Evolutionary conservation across 2,888 invertebrate species (phyloP).

Genomic region (Sinodicranocentrus sp.): DNA sequence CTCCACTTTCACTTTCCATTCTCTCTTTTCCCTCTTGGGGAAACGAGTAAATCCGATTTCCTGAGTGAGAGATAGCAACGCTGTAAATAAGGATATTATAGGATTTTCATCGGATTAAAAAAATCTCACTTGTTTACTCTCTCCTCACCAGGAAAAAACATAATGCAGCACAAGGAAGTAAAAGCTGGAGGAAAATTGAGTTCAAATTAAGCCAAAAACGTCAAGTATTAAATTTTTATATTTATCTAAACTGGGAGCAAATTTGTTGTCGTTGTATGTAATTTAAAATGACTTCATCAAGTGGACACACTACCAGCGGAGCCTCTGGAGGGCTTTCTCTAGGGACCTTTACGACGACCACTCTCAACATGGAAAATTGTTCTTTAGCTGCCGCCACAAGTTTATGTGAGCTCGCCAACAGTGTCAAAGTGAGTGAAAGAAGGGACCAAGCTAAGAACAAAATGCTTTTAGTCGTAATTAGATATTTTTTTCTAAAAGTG

Average conservation of each 20-base stretch:
- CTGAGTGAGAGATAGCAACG: too few species aligned
- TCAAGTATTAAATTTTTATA: too few species aligned
- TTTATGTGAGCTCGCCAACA: conserved; percentile 69
- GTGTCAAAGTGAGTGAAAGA: conserved; percentile 59
- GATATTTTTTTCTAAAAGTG: neutral
- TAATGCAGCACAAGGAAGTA: too few species aligned
- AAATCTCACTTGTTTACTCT: too few species aligned
- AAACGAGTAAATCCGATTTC: conserved; percentile 1
- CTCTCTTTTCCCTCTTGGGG: neutral
- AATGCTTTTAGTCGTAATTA: neutral
- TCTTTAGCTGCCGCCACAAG: conserved; percentile 68
- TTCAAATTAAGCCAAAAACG: too few species aligned
- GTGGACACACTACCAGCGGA: neutral
- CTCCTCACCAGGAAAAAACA: too few species aligned
- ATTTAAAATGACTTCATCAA: conserved; percentile 32
- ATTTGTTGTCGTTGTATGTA: too few species aligned
- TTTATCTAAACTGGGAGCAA: too few species aligned
- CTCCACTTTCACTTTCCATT: conserved; percentile 1
- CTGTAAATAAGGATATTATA: too few species aligned
- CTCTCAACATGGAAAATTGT: conserved; percentile 63
- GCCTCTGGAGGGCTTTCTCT: conserved; percentile 20
- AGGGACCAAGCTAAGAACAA: too few species aligned
- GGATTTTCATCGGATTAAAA: too few species aligned
- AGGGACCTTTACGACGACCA: conserved; percentile 55
- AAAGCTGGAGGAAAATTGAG: too few species aligned